phyloP scores from a whole-genome alignment of 2,113 vertebrate species.

The Protobothrops flavoviridis region DNA sequence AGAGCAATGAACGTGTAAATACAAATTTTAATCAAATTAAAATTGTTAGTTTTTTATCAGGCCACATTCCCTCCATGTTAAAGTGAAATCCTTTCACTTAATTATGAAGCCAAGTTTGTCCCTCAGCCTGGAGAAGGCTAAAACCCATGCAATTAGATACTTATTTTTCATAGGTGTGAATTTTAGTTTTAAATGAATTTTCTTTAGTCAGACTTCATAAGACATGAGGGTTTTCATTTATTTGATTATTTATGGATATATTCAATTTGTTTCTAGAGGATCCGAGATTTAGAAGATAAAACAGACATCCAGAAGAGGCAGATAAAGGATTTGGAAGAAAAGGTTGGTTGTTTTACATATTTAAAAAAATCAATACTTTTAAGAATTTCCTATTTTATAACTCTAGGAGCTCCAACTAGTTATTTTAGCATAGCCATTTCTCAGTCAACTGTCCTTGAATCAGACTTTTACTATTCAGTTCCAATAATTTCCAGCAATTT shows the following conservation, averaged over 20 bases:
- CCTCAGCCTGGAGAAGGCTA: not conserved
- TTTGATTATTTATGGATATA: not conserved
- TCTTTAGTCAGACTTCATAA: not conserved
- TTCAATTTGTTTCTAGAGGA: constrained; percentile 80
- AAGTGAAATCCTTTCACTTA: not conserved
- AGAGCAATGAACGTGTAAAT: not conserved
- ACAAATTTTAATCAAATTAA: not conserved
- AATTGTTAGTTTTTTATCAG: not conserved
- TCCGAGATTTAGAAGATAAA: constrained; percentile 97
- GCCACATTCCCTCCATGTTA: not conserved
- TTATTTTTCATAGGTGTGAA: not conserved
- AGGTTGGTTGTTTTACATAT: constrained; percentile 73
- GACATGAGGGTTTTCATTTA: constrained; percentile 1
- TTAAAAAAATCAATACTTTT: constrained; percentile 18
- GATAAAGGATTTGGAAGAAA: constrained; percentile 98
- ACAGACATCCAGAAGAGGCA: constrained; percentile 98
- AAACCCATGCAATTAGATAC: not conserved
- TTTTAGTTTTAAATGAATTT: constrained; percentile 20
- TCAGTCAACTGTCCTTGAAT: not conserved
- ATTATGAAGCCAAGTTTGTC: not conserved
- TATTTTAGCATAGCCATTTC: not conserved
- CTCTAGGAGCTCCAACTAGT: not conserved
- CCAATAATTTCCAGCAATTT: not conserved
- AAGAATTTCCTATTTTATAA: constrained; percentile 6
- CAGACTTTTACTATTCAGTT: not conserved